Evolutionary conservation across 2,888 invertebrate genomes (phyloP).

Genomic region (Thyatira batis): DNA sequence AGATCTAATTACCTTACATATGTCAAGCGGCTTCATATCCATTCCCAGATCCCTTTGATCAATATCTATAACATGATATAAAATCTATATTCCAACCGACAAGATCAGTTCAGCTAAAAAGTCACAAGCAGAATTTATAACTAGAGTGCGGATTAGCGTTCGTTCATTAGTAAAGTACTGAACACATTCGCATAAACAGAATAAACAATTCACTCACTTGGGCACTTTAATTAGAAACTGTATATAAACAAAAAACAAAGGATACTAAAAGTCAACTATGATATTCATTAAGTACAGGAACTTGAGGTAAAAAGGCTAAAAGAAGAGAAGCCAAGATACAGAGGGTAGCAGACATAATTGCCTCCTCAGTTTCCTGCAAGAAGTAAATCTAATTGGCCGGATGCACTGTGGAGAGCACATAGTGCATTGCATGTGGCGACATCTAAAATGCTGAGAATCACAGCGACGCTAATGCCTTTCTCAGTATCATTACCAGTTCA

Average conservation of each 20-base stretch:
- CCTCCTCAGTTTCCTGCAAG: slow-evolving; percentile 31
- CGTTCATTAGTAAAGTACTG: too few relatives aligned
- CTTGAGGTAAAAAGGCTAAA: slow-evolving; percentile 1
- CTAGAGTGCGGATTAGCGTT: too few relatives aligned
- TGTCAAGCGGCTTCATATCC: too few relatives aligned
- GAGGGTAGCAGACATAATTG: slow-evolving; percentile 30
- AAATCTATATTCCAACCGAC: too few relatives aligned
- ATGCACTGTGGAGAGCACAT: slow-evolving; percentile 15
- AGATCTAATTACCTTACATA: too few relatives aligned
- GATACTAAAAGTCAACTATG: background rate
- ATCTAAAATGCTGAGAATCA: background rate
- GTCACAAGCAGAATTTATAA: too few relatives aligned
- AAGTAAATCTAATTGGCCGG: slow-evolving; percentile 45
- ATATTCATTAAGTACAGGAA: background rate
- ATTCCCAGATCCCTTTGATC: too few relatives aligned
- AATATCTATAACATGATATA: too few relatives aligned
- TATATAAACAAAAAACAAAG: background rate
- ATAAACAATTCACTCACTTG: background rate
- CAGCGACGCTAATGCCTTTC: too few relatives aligned
- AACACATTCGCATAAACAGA: too few relatives aligned
- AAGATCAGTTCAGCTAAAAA: too few relatives aligned
- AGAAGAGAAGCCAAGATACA: slow-evolving; percentile 1
- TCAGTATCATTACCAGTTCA: too few relatives aligned
- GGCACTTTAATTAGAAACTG: background rate
- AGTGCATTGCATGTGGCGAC: background rate